A percentile compares a stretch with the other conserved stretches of the same genome.
phyloP scores from a whole-genome alignment of 2,888 invertebrate species.

The Ochlodes sylvanus region DNA sequence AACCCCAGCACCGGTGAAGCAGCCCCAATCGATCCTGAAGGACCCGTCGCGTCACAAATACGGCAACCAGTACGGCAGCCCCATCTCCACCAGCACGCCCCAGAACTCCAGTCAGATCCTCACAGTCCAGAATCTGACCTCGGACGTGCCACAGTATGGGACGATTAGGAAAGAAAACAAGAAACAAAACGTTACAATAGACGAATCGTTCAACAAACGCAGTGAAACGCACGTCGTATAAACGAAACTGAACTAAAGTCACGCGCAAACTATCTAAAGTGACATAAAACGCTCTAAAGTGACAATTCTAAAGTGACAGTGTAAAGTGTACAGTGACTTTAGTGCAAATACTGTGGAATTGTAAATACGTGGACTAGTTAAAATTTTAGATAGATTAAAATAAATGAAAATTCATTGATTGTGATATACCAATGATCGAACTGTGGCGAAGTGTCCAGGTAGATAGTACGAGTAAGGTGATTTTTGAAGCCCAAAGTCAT shows the following conservation, averaged over 20 bases:
- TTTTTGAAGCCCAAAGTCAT: slow-evolving; percentile 38
- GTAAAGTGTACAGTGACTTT: slow-evolving; percentile 40
- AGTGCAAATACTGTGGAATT: slow-evolving; percentile 48
- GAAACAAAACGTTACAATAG: slow-evolving; percentile 82
- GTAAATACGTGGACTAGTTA: slow-evolving; percentile 70
- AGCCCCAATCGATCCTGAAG: slow-evolving; percentile 87
- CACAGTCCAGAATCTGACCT: slow-evolving; percentile 84
- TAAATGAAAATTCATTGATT: slow-evolving; percentile 66
- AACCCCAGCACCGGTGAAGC: slow-evolving; percentile 72
- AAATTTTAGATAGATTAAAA: slow-evolving; percentile 73
- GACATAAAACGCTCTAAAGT: slow-evolving; percentile 33
- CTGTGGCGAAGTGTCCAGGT: slow-evolving; percentile 56
- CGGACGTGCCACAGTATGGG: slow-evolving; percentile 81
- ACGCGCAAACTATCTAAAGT: slow-evolving; percentile 14
- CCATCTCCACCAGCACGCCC: slow-evolving; percentile 73
- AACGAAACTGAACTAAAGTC: slow-evolving; percentile 17
- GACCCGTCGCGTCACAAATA: slow-evolving; percentile 87
- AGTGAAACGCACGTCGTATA: slow-evolving; percentile 77
- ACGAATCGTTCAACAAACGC: slow-evolving; percentile 75
- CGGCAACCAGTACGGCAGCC: slow-evolving; percentile 80
- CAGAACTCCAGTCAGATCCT: slow-evolving; percentile 83
- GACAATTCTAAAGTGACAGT: slow-evolving; percentile 43
- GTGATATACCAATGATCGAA: slow-evolving; percentile 73
- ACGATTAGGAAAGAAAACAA: slow-evolving; percentile 80
- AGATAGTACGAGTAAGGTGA: slow-evolving; percentile 47